Evolutionary conservation across 2,113 vertebrate genomes (phyloP).

Genomic region (Ranitomeya imitator): DNA sequence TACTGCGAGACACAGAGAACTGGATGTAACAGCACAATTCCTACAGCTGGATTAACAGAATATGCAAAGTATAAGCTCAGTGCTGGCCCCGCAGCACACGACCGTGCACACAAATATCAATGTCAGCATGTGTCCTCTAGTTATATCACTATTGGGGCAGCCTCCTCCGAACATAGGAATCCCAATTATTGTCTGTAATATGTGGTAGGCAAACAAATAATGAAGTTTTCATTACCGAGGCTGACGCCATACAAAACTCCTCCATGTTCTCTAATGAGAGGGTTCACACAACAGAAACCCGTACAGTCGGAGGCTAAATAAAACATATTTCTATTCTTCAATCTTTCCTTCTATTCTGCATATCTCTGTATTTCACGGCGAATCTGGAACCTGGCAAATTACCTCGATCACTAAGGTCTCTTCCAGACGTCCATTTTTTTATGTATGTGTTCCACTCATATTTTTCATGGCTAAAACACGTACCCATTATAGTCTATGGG

Average conservation of each 20-base stretch:
- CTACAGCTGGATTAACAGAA: neutral
- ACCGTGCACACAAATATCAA: neutral
- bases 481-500: no score
- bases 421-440: no score
- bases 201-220: neutral
- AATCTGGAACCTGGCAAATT: no score
- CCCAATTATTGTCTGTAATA: slow-evolving; percentile 21
- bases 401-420: no score
- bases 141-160: neutral
- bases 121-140: neutral
- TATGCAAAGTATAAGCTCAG: neutral
- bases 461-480: no score
- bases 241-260: neutral
- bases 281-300: no score
- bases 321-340: no score
- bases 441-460: no score
- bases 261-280: slow-evolving; percentile 8
- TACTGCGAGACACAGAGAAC: neutral
- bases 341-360: no score
- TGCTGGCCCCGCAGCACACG: neutral
- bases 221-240: slow-evolving; percentile 31
- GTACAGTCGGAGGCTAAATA: no score
- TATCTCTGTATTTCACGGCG: no score
- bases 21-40: neutral
- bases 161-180: slow-evolving; percentile 44